phyloP scores from a whole-genome alignment of 1,140 invertebrate species.

The Caenorhabditis tropicalis region DNA sequence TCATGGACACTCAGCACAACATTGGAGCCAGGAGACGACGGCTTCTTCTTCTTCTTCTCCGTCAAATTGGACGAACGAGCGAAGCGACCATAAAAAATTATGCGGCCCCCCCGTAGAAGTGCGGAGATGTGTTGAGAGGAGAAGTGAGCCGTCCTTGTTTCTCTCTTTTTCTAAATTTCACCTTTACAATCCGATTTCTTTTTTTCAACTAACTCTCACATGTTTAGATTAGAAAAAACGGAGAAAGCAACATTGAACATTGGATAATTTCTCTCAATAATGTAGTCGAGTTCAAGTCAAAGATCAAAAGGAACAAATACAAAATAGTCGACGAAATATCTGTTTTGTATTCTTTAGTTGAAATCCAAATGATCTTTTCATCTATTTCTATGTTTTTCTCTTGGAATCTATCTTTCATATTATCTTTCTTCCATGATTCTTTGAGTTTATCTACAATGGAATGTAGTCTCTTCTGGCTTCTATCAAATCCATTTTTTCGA shows the following conservation, averaged over 20 bases:
- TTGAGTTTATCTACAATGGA: too few relatives aligned
- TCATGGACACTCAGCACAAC: neutral
- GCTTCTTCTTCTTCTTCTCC: neutral
- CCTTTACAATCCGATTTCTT: neutral
- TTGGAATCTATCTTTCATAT: too few relatives aligned
- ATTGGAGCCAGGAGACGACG: neutral
- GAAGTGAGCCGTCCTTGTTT: neutral
- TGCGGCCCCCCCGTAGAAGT: neutral
- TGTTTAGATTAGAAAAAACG: too few relatives aligned
- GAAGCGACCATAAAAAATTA: constrained; percentile 40
- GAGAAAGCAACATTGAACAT: too few relatives aligned
- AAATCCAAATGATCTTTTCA: too few relatives aligned
- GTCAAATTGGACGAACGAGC: neutral
- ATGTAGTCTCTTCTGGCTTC: too few relatives aligned
- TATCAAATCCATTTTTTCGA: too few relatives aligned
- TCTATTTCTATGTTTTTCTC: neutral
- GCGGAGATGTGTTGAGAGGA: neutral
- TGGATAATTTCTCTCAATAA: too few relatives aligned
- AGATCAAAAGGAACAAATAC: too few relatives aligned
- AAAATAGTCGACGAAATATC: too few relatives aligned
- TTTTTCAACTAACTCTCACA: neutral
- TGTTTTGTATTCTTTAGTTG: too few relatives aligned
- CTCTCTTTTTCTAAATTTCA: neutral
- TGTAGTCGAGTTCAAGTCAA: neutral
- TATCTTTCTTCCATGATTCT: too few relatives aligned